Base-by-base conservation (phyloP, 2,113 vertebrate species). In the Chrysochloris asiatica region DNA sequence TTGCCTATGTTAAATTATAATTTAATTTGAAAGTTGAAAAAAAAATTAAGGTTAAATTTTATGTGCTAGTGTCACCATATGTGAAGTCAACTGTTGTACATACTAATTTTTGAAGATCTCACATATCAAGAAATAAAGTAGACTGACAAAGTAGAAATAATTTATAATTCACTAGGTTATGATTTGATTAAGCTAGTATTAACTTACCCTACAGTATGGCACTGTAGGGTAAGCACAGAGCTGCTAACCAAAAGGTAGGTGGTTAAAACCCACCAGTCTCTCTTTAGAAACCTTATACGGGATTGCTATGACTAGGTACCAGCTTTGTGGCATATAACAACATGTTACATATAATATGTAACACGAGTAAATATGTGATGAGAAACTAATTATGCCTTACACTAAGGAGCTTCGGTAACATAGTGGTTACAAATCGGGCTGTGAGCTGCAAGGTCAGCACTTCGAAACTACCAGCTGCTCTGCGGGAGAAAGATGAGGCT, bases 71-170 rank as follows among this genome's bases (percentile, higher is more conserved):
- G 11, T 47, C 8, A 84, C 16, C 22, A 79, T 48, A 7, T 86
- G 47, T 61, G 10, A 71, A 72, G 71, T 52, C 13, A 72, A 65
- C n/a, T 77, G 16, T 59, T 61, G 4, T 63, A 16, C 33, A 73
- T 28, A 88, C 77, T 85, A 81, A 78, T 59, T 72, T 88, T 82
- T 82, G 72, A 92, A 88, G 33, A 90, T 12, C 21, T 67, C 47
- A 86, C 77, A 75, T 9, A 65, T 85, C 79, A 90, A 92, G 36
- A 76, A 48, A 8, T 50, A 61, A 26, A 88, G 9, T 45, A 59
- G 19, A 6, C 16, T 69, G 92, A 67, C n/a, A 81, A 84, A 94
- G 21, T 78, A 41, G 43, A 91, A 91, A 65, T 78, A 45, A 93
- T 72, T 78, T 41, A 82, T 78, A 86, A 93, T 94, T 88, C 54